These are phyloP conservation scores for Lagopus muta DNA, from an alignment of 2,113 vertebrate species.

Conservation along the genomic window DNA sequence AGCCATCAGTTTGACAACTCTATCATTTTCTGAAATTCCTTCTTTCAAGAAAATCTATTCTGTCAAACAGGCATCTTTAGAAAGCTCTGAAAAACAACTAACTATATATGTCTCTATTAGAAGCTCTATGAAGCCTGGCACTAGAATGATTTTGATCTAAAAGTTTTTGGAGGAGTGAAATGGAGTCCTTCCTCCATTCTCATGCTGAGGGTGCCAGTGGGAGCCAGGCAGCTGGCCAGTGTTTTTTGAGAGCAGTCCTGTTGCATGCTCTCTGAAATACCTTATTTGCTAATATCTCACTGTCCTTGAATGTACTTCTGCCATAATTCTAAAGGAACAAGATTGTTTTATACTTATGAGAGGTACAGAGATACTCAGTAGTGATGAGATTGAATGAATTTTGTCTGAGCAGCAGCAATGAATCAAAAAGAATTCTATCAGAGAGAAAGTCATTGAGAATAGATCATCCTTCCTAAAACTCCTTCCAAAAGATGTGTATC, in stretches of 20 bases:
- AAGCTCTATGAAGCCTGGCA: not conserved
- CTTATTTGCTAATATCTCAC: not conserved
- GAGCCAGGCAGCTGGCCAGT: not conserved
- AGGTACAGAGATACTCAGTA: conserved; percentile 15
- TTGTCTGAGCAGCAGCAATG: not conserved
- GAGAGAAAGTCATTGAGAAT: not conserved
- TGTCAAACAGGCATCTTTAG: not conserved
- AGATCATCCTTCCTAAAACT: not conserved
- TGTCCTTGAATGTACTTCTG: conserved; percentile 31
- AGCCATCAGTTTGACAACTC: not conserved
- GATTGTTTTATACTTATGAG: conserved; percentile 61
- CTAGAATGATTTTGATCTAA: not conserved
- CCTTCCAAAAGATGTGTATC: not conserved
- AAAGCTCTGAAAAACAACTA: not conserved
- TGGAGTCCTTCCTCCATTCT: not conserved
- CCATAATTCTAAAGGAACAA: conserved; percentile 15
- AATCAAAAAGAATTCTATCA: not conserved
- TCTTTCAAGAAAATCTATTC: not conserved
- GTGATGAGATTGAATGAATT: not conserved
- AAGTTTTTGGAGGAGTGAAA: not conserved
- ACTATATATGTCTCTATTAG: not conserved
- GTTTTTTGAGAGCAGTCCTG: not conserved
- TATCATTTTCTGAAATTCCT: not conserved
- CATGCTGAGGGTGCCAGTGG: not conserved
- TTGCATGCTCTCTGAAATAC: not conserved